A percentile compares a stretch with the other conserved stretches of the same genome.
These are phyloP conservation scores for human (Homo sapiens) DNA, from an alignment of 2,113 vertebrate species.

Conservation along the genomic window GRCh38 chr6:3871501-3872000, in stretches of 20 bases:
- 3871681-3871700: background rate
- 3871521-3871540: background rate
- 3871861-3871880: background rate
- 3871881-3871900: background rate
- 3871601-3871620: background rate
- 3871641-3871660: background rate
- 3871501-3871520: no score
- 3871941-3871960: background rate
- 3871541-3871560: background rate
- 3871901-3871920: background rate
- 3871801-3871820: background rate
- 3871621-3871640: background rate
- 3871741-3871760: background rate
- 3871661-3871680: rapidly evolving
- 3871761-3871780: background rate
- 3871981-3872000: no score
- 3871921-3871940: background rate
- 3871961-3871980: background rate
- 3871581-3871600: no score
- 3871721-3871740: background rate
- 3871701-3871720: background rate
- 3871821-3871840: background rate
- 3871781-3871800: background rate
- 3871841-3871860: background rate
- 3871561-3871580: background rate